phyloP scores from a whole-genome alignment of 2,888 invertebrate species.

The Altica lythri region DNA sequence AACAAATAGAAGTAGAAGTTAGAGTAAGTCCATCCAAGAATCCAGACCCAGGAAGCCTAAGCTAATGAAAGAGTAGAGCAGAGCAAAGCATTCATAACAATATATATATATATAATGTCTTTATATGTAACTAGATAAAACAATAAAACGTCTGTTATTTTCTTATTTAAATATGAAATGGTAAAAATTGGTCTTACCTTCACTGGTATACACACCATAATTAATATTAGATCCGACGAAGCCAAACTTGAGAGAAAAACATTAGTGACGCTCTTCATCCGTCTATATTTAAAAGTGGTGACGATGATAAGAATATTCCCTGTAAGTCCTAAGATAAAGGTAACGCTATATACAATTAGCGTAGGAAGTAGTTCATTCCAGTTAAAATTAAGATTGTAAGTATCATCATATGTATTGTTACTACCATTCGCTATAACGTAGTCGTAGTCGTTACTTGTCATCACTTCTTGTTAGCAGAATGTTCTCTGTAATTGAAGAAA shows the following conservation, averaged over 20 bases:
- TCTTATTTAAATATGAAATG: too few species aligned
- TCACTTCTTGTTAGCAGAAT: conserved; percentile 25
- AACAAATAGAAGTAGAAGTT: too few species aligned
- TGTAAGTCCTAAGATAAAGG: conserved; percentile 64
- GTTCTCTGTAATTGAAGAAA: conserved; percentile 22
- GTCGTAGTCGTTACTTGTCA: conserved; percentile 26
- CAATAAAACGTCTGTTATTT: too few species aligned
- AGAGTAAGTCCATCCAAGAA: too few species aligned
- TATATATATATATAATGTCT: too few species aligned
- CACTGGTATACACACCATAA: conserved; percentile 72
- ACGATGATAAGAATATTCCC: conserved; percentile 65
- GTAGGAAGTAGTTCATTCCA: conserved; percentile 64
- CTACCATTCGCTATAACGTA: conserved; percentile 38
- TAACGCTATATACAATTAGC: conserved; percentile 63
- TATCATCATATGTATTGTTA: conserved; percentile 59
- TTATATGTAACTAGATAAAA: too few species aligned
- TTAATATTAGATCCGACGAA: conserved; percentile 70
- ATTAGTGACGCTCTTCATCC: conserved; percentile 68
- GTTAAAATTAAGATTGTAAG: conserved; percentile 52
- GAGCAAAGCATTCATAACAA: too few species aligned
- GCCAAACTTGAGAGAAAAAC: conserved; percentile 71
- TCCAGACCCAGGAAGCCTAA: too few species aligned
- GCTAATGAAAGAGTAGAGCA: too few species aligned
- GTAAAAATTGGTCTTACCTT: conserved; percentile 60
- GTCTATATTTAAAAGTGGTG: conserved; percentile 61